Percentiles rank a stretch among this genome's conserved stretches.
Conservation (phyloP, 2,888 invertebrate species). For the Adelphocoris suturalis region DNA sequence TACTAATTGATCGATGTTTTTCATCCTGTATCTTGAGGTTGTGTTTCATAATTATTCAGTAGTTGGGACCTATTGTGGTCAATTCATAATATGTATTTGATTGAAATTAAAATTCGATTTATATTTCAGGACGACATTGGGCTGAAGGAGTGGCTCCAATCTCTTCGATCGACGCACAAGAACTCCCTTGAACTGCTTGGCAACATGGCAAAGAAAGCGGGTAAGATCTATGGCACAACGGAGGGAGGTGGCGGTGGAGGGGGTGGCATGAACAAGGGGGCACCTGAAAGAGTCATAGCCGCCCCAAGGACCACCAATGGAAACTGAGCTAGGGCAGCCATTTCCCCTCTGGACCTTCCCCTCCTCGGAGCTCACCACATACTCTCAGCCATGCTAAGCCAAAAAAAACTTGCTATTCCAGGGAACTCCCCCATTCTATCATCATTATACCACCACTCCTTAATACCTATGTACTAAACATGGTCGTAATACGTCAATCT, state of each 20-base stretch:
- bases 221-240: conserved; percentile 97
- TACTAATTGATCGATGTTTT: too few species aligned
- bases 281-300: conserved; percentile 71
- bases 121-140: conserved; percentile 94
- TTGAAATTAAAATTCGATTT: not conserved
- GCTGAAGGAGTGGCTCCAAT: conserved; percentile 98
- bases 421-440: not conserved
- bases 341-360: not conserved
- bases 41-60: too few species aligned
- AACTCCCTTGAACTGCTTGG: conserved; percentile 96
- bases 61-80: too few species aligned
- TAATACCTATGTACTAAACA: not conserved
- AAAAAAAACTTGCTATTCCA: not conserved
- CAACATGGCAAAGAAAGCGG: conserved; percentile 98
- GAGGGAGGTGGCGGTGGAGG: conserved; percentile 78
- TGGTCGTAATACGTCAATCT: not conserved
- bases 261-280: conserved; percentile 53
- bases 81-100: too few species aligned
- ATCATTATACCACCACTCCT: conserved; percentile 1
- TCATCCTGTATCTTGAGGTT: too few species aligned
- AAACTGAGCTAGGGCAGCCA: conserved; percentile 66
- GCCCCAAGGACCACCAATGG: conserved; percentile 72
- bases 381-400: conserved; percentile 8
- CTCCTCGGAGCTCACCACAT: not conserved
- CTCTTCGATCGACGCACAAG: conserved; percentile 96